Base-by-base conservation (phyloP, 2,888 invertebrate species). In the Ellobium chinense region DNA sequence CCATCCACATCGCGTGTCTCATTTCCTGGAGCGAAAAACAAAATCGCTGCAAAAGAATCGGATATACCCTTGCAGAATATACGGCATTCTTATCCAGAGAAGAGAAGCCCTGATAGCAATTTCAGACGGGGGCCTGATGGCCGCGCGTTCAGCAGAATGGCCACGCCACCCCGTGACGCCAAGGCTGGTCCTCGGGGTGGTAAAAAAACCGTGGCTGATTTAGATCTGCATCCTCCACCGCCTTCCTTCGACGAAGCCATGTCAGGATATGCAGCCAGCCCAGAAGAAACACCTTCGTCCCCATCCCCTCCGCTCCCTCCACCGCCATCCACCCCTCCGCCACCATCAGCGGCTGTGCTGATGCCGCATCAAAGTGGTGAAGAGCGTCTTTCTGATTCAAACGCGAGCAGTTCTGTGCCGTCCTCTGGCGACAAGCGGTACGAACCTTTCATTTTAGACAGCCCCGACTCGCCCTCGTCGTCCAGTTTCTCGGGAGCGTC, bases 401-500 rank as follows among this genome's bases (percentile, higher is more conserved):
- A 36, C 60, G n/a, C 73, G 18, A 60, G 60, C 60, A 62, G 12
- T 29, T 65, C 76, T 24, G 31, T 27, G 14, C 60, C 80, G n/a
- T 80, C 80, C 74, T 66, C 80, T 2, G 78, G 34, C 18, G 70
- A 34, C 27, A 70, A 63, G 36, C 39, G 70, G 18, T 78, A 78
- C n/a, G 78, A 78, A 31, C 78, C 78, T 2, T 56, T 78, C 60
- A 63, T 78, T 4, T 34, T 78, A 46, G 78, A 78, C 34, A 78
- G 70, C 36, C 78, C 80, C 5, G 66, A 65, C 27, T 74, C 80
- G 21, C 80, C 73, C 3, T 34, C 72, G 14, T 68, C 74, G 24
- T 80, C 80, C 29, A 56, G 73, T 27, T 74, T 72, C 74, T 74
- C 74, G 1, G 63, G 58, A 14, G 39, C 58, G n/a, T 73, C 74